Base-by-base conservation (phyloP, 1,140 invertebrate species). In the Hypsibius dujardini region DNA sequence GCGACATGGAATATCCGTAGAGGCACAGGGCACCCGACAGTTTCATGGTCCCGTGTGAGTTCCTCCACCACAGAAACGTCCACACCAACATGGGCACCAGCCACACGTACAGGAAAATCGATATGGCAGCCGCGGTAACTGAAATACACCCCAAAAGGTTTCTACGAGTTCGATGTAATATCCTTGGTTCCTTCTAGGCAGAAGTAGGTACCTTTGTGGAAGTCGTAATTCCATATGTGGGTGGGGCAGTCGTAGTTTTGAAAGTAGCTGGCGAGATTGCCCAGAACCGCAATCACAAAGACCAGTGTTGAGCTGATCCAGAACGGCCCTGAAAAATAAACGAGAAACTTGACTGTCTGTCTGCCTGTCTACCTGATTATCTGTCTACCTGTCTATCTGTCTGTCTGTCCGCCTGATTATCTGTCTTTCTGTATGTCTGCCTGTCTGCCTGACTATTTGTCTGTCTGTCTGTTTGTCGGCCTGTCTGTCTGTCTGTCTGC, bases 251-350 rank as follows among this genome's bases (percentile, higher is more conserved):
- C 75, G 1, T 78, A 77, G 69, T 86, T 83, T 73, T 89, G 87
- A 45, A 94, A 80, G 79, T 95, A 97, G 80, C 87, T 89, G 0
- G 90, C 86, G 72, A 98, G 83, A 79, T 98, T 97, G 59, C 92
- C 92, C 79, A 88, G 90, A 47, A 98, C 91, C 1, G 90, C 93
- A 77, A 93, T 93, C 1, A 90, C 87, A 78, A 96, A 95, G 73
- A 93, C 85, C 76, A 98, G 79, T 1, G 93, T 96, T 2, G 90
- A 83, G 75, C 90, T 89, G 73, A 96, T 89, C 94, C 94, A 97
- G 78, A 97, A 90, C n/a, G 94, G 94, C 0, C 93, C 83, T 84
- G 74, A 60, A 77, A 75, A 56, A 69, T 71, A 70, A 71, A 70
- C 69, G 73, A 59, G 14, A 59, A n/a, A 72, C 42, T 47, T 70